Percentiles rank a stretch among this genome's conserved stretches.
Evolutionary conservation across 2,113 vertebrate species (phyloP).

Genomic region (Chlamydotis undulata): DNA sequence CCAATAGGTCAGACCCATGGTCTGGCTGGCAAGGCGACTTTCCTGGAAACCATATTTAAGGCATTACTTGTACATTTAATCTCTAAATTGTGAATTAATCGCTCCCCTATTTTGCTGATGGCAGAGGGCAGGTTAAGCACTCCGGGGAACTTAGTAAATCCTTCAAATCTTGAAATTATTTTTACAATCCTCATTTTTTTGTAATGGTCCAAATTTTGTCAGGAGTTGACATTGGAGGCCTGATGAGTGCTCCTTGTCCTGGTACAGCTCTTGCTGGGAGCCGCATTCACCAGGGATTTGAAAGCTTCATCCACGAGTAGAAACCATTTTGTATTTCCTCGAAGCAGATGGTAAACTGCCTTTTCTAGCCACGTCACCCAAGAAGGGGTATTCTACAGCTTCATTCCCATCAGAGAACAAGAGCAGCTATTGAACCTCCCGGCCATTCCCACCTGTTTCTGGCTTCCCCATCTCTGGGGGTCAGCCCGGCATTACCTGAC

Average conservation of each 20-base stretch:
- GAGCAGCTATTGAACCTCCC: neutral
- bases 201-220: neutral
- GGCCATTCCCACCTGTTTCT: neutral
- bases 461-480: neutral
- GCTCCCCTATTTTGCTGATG: neutral
- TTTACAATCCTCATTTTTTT: neutral
- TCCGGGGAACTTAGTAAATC: neutral
- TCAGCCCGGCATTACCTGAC: accelerated
- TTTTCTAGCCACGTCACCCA: neutral
- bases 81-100: neutral
- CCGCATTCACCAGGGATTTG: neutral
- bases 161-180: neutral
- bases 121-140: neutral
- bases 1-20: neutral
- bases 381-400: neutral
- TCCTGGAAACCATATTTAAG: neutral
- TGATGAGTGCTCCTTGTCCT: neutral
- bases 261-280: neutral
- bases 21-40: neutral
- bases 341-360: neutral
- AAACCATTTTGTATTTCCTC: neutral
- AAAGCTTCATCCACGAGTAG: neutral
- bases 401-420: neutral
- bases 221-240: neutral
- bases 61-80: neutral